phyloP scores from a whole-genome alignment of 1,140 invertebrate genomes.

The Zeugodacus cucurbitae region DNA sequence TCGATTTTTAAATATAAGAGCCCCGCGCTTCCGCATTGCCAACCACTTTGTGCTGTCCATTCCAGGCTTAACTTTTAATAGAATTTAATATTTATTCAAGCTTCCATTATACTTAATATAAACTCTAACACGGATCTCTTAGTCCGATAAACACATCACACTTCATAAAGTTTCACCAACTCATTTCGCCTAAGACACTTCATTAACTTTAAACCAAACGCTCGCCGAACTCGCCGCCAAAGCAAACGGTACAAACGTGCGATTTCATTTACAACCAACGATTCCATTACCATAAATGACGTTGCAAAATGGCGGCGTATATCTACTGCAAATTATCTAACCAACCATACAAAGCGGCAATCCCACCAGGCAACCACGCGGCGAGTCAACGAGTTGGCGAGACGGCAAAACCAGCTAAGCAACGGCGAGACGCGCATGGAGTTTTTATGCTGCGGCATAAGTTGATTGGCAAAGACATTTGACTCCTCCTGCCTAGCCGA shows the following conservation, averaged over 20 bases:
- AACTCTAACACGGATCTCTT: neutral
- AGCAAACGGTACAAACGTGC: neutral
- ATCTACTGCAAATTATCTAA: constrained; percentile 45
- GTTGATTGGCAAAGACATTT: constrained; percentile 7
- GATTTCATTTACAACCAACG: neutral
- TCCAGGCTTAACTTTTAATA: too few relatives aligned
- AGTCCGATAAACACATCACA: neutral
- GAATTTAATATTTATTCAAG: too few relatives aligned
- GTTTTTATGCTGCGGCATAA: constrained; percentile 2
- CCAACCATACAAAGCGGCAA: constrained; percentile 40
- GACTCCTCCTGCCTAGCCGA: constrained; percentile 24
- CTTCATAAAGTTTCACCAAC: neutral
- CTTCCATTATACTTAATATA: neutral
- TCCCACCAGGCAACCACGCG: constrained; percentile 43
- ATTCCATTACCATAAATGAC: constrained; percentile 64
- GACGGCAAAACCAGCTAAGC: neutral
- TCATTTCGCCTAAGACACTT: neutral
- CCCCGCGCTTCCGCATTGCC: too few relatives aligned
- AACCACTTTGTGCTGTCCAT: too few relatives aligned
- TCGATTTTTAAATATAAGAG: too few relatives aligned
- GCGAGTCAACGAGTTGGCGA: constrained; percentile 32
- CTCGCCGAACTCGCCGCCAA: too few relatives aligned
- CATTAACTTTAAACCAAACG: neutral
- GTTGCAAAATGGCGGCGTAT: constrained; percentile 59
- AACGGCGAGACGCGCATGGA: neutral